These are phyloP conservation scores for Acromyrmex charruanus DNA, from an alignment of 1,140 invertebrate genomes.

Conservation along the genomic window DNA sequence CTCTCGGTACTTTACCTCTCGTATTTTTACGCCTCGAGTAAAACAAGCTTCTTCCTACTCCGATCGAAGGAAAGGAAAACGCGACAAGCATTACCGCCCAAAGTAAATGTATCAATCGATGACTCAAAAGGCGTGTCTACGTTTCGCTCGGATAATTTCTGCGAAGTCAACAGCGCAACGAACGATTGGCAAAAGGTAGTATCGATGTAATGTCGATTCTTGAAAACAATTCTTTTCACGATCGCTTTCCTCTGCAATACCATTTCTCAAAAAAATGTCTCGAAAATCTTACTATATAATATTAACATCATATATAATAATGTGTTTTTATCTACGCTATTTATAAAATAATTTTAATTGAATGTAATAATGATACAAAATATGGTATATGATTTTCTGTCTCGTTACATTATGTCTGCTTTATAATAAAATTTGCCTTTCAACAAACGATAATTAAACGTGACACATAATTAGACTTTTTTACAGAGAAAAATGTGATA, in stretches of 20 bases:
- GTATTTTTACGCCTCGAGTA: slow-evolving; percentile 51
- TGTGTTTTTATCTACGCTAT: neutral
- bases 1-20: slow-evolving; percentile 36
- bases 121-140: slow-evolving; percentile 31
- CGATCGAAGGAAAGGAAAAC: neutral
- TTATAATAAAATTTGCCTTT: neutral
- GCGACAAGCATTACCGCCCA: slow-evolving; percentile 27
- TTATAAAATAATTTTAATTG: neutral
- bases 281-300: neutral
- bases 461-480: neutral
- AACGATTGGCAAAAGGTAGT: slow-evolving; percentile 3
- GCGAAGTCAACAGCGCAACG: slow-evolving; percentile 13
- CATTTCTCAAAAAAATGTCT: neutral
- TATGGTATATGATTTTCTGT: neutral
- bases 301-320: neutral
- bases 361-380: neutral
- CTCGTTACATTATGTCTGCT: neutral
- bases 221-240: slow-evolving; percentile 29
- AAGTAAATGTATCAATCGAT: slow-evolving; percentile 50
- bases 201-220: slow-evolving; percentile 1
- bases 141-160: slow-evolving; percentile 6
- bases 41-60: slow-evolving; percentile 39
- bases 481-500: neutral
- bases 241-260: neutral
- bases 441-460: slow-evolving; percentile 1